phyloP scores from a whole-genome alignment of 2,113 vertebrate genomes.

The Phyllopteryx taeniolatus region DNA sequence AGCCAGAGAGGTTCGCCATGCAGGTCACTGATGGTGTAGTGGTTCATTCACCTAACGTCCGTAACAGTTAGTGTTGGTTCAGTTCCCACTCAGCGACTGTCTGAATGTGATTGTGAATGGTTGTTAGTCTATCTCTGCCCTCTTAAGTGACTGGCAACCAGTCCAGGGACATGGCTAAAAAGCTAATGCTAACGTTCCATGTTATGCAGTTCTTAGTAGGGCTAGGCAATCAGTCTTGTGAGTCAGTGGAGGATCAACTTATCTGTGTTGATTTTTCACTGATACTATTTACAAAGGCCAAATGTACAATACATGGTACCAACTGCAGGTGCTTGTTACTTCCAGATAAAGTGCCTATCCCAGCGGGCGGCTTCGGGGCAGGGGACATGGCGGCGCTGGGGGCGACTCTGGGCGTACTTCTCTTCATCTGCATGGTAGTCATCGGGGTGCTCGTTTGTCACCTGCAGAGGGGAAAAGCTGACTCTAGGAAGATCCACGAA shows the following conservation, averaged over 20 bases:
- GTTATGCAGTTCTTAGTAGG: not conserved
- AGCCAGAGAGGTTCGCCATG: not conserved
- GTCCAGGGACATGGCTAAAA: not conserved
- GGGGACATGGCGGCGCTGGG: slow-evolving; percentile 78
- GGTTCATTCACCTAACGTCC: not conserved
- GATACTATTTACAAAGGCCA: not conserved
- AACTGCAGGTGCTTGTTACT: not conserved
- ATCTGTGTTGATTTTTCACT: not conserved
- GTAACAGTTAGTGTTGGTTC: not conserved
- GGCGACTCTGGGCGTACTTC: slow-evolving; percentile 67
- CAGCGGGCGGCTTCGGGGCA: slow-evolving; percentile 10
- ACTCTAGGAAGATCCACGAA: slow-evolving; percentile 67
- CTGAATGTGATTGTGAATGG: not conserved
- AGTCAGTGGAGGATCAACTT: not conserved
- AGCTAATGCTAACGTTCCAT: not conserved
- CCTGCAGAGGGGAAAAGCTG: slow-evolving; percentile 37
- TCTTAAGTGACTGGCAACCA: not conserved
- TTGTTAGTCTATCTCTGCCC: not conserved
- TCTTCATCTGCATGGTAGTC: slow-evolving; percentile 69
- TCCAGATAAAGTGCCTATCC: slow-evolving; percentile 1
- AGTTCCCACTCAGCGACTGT: too few relatives aligned
- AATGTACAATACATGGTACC: not conserved
- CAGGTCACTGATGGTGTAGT: not conserved
- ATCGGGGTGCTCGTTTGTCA: slow-evolving; percentile 63
- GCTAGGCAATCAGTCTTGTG: not conserved